Conservation (phyloP, 2,888 invertebrate species). For the Aromia moschata region DNA sequence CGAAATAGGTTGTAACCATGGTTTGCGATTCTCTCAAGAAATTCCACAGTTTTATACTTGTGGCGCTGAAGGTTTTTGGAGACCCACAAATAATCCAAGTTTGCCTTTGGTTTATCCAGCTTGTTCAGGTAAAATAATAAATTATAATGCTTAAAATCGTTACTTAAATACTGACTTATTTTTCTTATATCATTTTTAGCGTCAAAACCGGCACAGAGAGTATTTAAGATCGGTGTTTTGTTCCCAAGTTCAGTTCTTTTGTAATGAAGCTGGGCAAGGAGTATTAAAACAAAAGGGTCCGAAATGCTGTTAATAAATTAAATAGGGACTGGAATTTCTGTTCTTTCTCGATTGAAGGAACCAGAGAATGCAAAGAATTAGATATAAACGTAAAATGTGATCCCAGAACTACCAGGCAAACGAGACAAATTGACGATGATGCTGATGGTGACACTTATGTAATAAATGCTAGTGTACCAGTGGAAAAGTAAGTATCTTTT, state of each 20-base stretch:
- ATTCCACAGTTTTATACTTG: conserved; percentile 98
- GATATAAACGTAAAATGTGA: conserved; percentile 93
- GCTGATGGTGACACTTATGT: conserved; percentile 84
- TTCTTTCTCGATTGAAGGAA: conserved; percentile 87
- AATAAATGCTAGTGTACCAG: conserved; percentile 82
- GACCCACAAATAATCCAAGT: conserved; percentile 83
- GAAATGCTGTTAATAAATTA: conserved; percentile 86
- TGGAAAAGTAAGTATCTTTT: conserved; percentile 86
- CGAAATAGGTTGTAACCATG: conserved; percentile 86
- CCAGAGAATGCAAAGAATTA: conserved; percentile 88
- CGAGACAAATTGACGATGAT: conserved; percentile 69
- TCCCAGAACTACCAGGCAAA: conserved; percentile 74
- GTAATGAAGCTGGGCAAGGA: conserved; percentile 94
- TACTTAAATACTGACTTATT: conserved; percentile 7
- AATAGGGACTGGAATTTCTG: conserved; percentile 98
- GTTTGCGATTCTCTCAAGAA: conserved; percentile 89
- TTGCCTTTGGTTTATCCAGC: conserved; percentile 89
- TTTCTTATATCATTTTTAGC: conserved; percentile 64
- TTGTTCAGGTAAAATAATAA: conserved; percentile 76
- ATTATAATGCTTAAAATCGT: background rate
- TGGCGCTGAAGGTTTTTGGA: conserved; percentile 98
- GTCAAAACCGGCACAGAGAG: conserved; percentile 90
- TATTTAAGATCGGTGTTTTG: conserved; percentile 91
- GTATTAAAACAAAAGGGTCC: conserved; percentile 89
- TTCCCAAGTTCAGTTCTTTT: conserved; percentile 97